Conservation (phyloP, 2,888 invertebrate species). For the Margaritifera margaritifera region DNA sequence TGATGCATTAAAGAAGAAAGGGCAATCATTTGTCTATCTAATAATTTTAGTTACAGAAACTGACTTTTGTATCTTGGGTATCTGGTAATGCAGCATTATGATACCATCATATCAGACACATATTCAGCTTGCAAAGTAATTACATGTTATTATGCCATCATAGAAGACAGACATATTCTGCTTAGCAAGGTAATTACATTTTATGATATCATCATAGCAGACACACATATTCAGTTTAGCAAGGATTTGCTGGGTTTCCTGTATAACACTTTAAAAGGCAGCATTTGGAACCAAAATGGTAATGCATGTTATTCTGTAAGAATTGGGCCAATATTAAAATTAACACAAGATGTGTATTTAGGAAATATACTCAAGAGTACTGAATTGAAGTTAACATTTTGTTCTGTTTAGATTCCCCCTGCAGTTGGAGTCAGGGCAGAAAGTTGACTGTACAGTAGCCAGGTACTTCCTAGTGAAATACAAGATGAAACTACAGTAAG, state of each 20-base stretch:
- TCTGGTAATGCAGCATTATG: too few relatives aligned
- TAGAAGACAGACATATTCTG: too few relatives aligned
- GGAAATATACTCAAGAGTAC: background rate
- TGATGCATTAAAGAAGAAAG: too few relatives aligned
- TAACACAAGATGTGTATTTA: background rate
- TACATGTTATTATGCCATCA: too few relatives aligned
- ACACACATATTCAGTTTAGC: background rate
- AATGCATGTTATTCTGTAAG: background rate
- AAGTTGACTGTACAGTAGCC: slow-evolving; percentile 99
- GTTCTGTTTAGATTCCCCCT: slow-evolving; percentile 83
- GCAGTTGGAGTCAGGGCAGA: slow-evolving; percentile 98
- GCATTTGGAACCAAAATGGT: background rate
- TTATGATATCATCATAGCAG: too few relatives aligned
- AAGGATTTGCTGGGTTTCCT: too few relatives aligned
- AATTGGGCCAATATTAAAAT: background rate
- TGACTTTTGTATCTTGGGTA: too few relatives aligned
- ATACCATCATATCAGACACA: too few relatives aligned
- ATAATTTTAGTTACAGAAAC: too few relatives aligned
- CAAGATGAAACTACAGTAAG: slow-evolving; percentile 95
- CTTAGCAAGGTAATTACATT: too few relatives aligned
- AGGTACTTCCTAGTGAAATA: slow-evolving; percentile 99
- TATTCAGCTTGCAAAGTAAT: too few relatives aligned
- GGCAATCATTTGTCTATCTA: too few relatives aligned
- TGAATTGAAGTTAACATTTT: background rate
- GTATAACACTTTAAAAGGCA: background rate